phyloP scores from a whole-genome alignment of 2,113 vertebrate genomes.

The Saccopteryx bilineata region DNA sequence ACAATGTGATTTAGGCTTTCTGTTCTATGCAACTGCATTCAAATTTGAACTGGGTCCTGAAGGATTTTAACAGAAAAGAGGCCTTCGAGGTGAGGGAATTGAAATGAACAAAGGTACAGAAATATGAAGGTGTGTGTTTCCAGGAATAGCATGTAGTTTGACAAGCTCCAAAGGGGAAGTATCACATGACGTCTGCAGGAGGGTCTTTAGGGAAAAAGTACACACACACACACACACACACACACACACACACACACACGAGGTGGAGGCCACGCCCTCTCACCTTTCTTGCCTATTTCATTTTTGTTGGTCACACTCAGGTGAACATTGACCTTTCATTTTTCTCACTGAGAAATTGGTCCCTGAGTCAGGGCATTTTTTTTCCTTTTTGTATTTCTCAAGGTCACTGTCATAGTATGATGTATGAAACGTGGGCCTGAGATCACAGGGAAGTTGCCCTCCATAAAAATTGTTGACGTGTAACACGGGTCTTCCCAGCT shows the following conservation, averaged over 20 bases:
- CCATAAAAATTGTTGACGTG: not conserved
- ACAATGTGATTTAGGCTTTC: not conserved
- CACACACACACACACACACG: not conserved
- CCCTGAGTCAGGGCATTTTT: not conserved
- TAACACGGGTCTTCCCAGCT: not conserved
- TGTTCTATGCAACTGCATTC: not conserved
- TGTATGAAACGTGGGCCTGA: conserved; percentile 8
- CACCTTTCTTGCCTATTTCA: conserved; percentile 13
- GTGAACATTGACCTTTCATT: conserved; percentile 65
- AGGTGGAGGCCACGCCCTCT: not conserved
- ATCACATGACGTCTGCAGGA: not conserved
- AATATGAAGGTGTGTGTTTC: not conserved
- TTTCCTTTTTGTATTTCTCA: conserved; percentile 45
- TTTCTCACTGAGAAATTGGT: conserved; percentile 65
- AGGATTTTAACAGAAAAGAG: conserved; percentile 38
- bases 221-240: not conserved
- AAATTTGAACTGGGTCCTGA: conserved; percentile 1
- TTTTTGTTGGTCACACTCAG: conserved; percentile 65
- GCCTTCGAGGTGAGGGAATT: conserved; percentile 4
- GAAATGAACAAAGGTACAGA: not conserved
- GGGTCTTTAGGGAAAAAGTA: not conserved
- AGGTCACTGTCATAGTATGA: conserved; percentile 61
- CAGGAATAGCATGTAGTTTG: not conserved
- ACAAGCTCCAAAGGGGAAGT: not conserved
- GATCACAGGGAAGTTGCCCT: not conserved